These are phyloP conservation scores for Trichonephila inaurata DNA, from an alignment of 1,140 invertebrate genomes.

Conservation along the genomic window DNA sequence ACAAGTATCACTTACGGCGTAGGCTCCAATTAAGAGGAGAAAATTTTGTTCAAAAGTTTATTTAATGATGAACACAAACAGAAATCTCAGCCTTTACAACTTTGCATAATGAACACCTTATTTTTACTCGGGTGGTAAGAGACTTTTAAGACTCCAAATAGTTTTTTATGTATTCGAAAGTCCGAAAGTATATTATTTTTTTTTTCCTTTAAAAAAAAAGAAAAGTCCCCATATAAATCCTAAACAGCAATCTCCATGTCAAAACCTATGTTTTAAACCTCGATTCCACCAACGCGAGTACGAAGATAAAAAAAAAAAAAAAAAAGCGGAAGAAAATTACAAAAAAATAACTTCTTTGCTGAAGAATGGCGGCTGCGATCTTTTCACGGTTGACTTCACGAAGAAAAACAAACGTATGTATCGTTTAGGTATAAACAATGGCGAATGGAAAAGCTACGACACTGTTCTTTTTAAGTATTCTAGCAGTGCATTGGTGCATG, in stretches of 20 bases:
- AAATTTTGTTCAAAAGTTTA: too few relatives aligned
- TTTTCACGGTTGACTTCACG: constrained; percentile 4
- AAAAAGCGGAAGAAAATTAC: neutral
- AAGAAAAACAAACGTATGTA: neutral
- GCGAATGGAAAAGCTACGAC: neutral
- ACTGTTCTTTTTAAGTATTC: neutral
- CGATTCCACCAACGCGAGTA: neutral
- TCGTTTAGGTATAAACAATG: constrained; percentile 27
- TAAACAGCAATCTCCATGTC: neutral
- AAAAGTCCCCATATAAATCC: neutral
- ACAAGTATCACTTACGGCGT: too few relatives aligned
- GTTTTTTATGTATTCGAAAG: too few relatives aligned
- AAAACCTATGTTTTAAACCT: neutral
- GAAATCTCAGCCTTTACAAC: too few relatives aligned
- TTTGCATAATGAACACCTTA: too few relatives aligned
- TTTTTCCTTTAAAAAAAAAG: too few relatives aligned
- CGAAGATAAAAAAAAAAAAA: neutral
- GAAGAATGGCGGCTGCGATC: neutral
- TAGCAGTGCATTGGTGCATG: neutral
- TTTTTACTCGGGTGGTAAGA: too few relatives aligned
- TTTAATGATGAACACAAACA: too few relatives aligned
- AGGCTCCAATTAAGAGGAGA: too few relatives aligned
- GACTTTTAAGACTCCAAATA: too few relatives aligned
- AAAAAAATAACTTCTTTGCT: constrained; percentile 4
- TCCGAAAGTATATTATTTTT: too few relatives aligned